Base-by-base conservation (phyloP, 2,797 vertebrate genomes). In the Bovichtus diacanthus region DNA sequence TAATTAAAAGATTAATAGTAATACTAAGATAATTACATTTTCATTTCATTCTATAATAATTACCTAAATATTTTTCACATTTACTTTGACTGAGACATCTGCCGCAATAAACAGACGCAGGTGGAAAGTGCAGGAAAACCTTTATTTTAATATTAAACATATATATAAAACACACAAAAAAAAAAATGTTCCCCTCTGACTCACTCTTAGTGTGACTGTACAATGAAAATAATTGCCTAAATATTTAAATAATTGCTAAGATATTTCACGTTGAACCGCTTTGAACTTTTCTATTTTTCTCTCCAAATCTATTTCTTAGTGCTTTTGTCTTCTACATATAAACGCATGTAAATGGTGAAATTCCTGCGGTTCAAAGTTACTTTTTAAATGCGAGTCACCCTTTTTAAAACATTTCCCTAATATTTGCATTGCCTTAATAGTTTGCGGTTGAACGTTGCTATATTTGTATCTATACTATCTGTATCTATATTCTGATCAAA, bases 351-450 rank as follows among this genome's bases (percentile, higher is more conserved):
- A 21, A 31, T 56, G 3, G 1, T 44, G 2, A 50, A 49, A 36
- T 38, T 2, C 1, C 34, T 9, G 9, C 10, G 13, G 1, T 9
- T 29, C 0, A 5, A 21, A 2, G 4, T 25, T 5, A 16, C 2
- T 18, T 69, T 63, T 59, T 3, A 43, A 29, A 62, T 47, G 1
- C 29, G 0, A 7, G 0, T 61, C 25, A 11, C 1, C 2, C 5
- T 67, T 27, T n/a, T 31, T 7, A 13, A 19, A 44, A 16, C 4
- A 27, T 15, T 31, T 1, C 12, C 47, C 0, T 21, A 11, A 39
- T 59, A 31, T 55, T 66, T 12, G 19, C 8, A 4, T 59, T 43
- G 16, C 16, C 4, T 46, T 18, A 11, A 25, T 39, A 15, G 0
- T 11, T 41, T 18, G 31, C 6, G 21, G 50, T 54, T 19, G 2